Evolutionary conservation across 2,888 invertebrate genomes (phyloP).

Genomic region (Creontiades dilutus): DNA sequence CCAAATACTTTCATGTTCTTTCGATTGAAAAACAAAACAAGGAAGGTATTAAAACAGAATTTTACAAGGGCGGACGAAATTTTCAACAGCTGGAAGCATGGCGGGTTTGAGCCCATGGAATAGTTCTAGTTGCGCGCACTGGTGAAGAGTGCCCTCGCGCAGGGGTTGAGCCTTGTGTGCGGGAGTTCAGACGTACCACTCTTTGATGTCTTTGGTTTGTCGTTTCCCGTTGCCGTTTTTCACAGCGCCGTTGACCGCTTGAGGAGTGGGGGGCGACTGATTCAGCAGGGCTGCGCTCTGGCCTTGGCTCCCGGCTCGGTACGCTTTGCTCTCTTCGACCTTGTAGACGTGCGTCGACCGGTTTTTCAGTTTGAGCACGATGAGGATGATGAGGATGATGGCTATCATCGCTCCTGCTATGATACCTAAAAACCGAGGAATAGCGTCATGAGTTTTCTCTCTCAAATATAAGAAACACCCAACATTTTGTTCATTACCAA

Average conservation of each 20-base stretch:
- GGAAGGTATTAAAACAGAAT: conserved; percentile 1
- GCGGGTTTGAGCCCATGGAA: conserved; percentile 35
- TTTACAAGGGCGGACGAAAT: conserved; percentile 40
- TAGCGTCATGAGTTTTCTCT: not conserved
- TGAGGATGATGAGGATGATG: conserved; percentile 92
- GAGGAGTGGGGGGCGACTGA: conserved; percentile 78
- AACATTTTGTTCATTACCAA: not conserved
- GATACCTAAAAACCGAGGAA: conserved; percentile 68
- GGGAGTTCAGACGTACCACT: conserved; percentile 93
- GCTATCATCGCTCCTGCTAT: conserved; percentile 95
- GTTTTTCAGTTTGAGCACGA: conserved; percentile 92
- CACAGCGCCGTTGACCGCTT: conserved; percentile 79
- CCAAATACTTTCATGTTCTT: too few species aligned
- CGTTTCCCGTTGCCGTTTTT: conserved; percentile 81
- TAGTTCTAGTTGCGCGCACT: not conserved
- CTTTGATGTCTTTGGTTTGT: conserved; percentile 91
- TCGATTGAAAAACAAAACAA: not conserved
- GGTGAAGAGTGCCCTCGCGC: not conserved
- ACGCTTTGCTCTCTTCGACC: conserved; percentile 91
- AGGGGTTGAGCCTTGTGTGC: not conserved
- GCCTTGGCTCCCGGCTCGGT: conserved; percentile 85
- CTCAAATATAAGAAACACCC: not conserved
- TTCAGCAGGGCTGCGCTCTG: conserved; percentile 87
- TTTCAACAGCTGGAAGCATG: conserved; percentile 54
- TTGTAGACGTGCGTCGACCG: conserved; percentile 95